phyloP scores from a whole-genome alignment of 2,797 vertebrate genomes.

The Karalla daura region DNA sequence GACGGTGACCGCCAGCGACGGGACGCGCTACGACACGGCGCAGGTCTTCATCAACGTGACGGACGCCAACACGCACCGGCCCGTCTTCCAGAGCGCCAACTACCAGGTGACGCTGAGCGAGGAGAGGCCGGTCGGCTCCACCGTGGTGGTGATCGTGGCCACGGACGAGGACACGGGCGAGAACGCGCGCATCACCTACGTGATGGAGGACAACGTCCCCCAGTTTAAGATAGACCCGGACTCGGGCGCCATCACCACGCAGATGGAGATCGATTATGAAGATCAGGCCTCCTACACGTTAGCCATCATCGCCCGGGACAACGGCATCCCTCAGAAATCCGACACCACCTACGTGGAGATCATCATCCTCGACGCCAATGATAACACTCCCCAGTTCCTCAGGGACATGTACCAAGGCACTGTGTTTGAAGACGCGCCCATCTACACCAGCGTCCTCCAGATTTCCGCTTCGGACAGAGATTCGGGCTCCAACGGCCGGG shows the following conservation, averaged over 20 bases:
- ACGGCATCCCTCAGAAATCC: conserved; percentile 96
- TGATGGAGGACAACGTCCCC: conserved; percentile 94
- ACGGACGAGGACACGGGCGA: conserved; percentile 97
- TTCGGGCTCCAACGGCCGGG: conserved; percentile 90
- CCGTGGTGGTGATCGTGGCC: conserved; percentile 91
- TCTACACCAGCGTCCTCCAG: conserved; percentile 93
- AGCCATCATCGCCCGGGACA: conserved; percentile 94
- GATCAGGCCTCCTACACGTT: conserved; percentile 94
- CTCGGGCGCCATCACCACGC: conserved; percentile 91
- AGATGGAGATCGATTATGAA: conserved; percentile 95
- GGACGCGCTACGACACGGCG: conserved; percentile 91
- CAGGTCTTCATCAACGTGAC: conserved; percentile 98
- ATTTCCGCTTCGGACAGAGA: conserved; percentile 94
- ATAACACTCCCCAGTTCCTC: conserved; percentile 91
- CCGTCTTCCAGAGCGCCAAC: conserved; percentile 95
- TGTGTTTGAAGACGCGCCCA: conserved; percentile 90
- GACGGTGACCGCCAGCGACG: conserved; percentile 93
- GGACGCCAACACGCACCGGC: conserved; percentile 96
- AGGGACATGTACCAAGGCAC: conserved; percentile 91
- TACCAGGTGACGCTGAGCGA: conserved; percentile 91
- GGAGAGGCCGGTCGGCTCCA: conserved; percentile 90
- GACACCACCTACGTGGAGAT: conserved; percentile 97
- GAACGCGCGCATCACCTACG: conserved; percentile 94
- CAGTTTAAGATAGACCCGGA: conserved; percentile 95
- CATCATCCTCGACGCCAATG: conserved; percentile 93